Percentiles rank a stretch among this genome's conserved stretches.
Evolutionary conservation across 2,113 vertebrate genomes (phyloP).

Genomic region (Cottus gobio): DNA sequence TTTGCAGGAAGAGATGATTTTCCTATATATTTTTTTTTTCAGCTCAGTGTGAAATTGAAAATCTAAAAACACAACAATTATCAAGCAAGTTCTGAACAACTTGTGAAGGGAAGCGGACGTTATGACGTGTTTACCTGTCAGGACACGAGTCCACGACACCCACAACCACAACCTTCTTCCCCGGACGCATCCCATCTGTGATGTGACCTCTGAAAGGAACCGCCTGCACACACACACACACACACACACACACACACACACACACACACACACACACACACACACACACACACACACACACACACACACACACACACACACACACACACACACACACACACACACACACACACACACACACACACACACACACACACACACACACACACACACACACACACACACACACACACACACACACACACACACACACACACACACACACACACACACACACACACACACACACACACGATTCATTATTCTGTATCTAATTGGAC

Average conservation of each 20-base stretch:
- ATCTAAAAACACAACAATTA: no score
- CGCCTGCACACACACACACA: constrained; percentile 76
- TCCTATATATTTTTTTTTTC: no score
- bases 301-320: constrained; percentile 21
- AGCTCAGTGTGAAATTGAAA: no score
- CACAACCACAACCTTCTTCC: constrained; percentile 92
- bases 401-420: constrained; percentile 22
- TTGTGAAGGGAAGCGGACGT: background rate
- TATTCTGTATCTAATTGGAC: background rate
- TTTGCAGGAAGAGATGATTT: no score
- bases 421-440: constrained; percentile 21
- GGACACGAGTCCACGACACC: constrained; percentile 91
- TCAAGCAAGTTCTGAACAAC: no score
- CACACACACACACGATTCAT: constrained; percentile 5
- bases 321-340: constrained; percentile 25
- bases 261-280: constrained; percentile 21
- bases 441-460: constrained; percentile 25
- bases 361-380: constrained; percentile 20
- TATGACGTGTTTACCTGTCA: constrained; percentile 83
- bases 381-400: constrained; percentile 21
- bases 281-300: constrained; percentile 23
- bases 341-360: constrained; percentile 10
- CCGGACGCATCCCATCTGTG: constrained; percentile 90
- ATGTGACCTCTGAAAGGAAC: constrained; percentile 95
- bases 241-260: constrained; percentile 11